Base-by-base conservation (phyloP, 2,797 vertebrate genomes). In the Tenualosa thibaudeaui region DNA sequence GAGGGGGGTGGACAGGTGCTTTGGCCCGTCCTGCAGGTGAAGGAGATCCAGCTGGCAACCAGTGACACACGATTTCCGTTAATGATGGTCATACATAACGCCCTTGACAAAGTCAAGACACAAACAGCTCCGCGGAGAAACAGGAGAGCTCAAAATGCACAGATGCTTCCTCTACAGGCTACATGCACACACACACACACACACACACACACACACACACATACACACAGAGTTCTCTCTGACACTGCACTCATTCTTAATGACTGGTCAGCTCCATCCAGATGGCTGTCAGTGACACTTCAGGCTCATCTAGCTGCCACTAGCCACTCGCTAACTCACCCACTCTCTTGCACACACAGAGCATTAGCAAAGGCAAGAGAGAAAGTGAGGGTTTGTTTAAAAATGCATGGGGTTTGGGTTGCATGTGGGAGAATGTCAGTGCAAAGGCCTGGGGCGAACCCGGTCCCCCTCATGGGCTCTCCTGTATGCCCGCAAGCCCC, bases 131-230 rank as follows among this genome's bases (percentile, higher is more conserved):
- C 71, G 5, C 40, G 4, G 71, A 78, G 40, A 19, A 78, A 19
- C 37, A 78, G 40, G 40, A 40, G 22, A 78, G 3, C 17, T 43
- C 37, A 5, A 46, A 78, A 46, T 6, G 40, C 71, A 78, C 71
- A 78, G 71, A 78, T 78, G 71, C 71, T 78, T 46, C 71, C 40
- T 46, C 71, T 78, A 78, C 71, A 78, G 71, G 71, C 68, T 53
- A 88, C 86, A 83, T 85, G 58, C 26, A 85, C 24, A 53, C 51
- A 58, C 43, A 26, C 71, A 86, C 82, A 84, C 71, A 83, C 75
- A 37, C 65, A 37, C 65, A 37, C 26, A 71, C 65, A 37, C 26
- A 40, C 82, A 84, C 71, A 83, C 75, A 37, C 65, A 37, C 65
- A 37, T 26, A 71, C 65, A 37, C 26, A 40, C 13, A 75, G 0